Evolutionary conservation across 2,113 vertebrate genomes (phyloP).

Genomic region (Paramormyrops kingsleyae): DNA sequence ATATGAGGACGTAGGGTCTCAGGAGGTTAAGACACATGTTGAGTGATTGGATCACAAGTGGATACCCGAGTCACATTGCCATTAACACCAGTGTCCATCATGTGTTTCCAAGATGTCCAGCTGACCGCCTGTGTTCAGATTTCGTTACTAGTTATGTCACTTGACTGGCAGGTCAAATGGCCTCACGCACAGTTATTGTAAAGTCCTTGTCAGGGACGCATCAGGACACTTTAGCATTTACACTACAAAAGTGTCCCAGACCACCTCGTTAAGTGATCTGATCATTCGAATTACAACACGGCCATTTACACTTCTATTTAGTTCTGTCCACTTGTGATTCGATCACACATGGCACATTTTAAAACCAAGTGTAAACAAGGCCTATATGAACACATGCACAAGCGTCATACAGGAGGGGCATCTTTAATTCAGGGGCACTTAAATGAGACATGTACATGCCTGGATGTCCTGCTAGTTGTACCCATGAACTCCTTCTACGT

Average conservation of each 20-base stretch:
- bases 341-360: neutral
- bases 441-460: conserved; percentile 42
- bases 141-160: neutral
- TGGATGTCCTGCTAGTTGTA: conserved; percentile 72
- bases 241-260: neutral
- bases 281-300: neutral
- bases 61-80: neutral
- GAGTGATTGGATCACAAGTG: neutral
- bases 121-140: neutral
- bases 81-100: neutral
- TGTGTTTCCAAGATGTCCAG: neutral
- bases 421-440: neutral
- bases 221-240: neutral
- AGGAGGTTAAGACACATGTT: neutral
- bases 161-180: neutral
- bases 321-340: neutral
- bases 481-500: conserved; percentile 64
- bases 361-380: neutral
- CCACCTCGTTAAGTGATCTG: neutral
- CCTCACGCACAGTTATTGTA: neutral
- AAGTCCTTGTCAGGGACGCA: neutral
- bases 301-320: neutral
- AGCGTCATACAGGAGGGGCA: neutral
- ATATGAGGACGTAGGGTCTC: too few species aligned
- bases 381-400: neutral